Evolutionary conservation across 2,113 vertebrate species (phyloP).

Genomic region (Montifringilla adamsi): DNA sequence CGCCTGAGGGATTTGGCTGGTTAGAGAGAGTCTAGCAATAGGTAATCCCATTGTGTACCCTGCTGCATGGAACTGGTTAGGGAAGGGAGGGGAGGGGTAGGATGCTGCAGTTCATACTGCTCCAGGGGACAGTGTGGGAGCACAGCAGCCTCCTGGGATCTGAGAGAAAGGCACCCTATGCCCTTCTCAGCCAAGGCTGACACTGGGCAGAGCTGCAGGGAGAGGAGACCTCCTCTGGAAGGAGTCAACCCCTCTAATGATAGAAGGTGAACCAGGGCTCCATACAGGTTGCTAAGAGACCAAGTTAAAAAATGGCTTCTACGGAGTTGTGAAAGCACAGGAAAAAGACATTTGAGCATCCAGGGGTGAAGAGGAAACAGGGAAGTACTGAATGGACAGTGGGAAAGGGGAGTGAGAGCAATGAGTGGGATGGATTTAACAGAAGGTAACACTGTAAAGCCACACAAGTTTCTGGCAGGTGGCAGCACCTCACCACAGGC

Average conservation of each 20-base stretch:
- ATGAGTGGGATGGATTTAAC: not conserved
- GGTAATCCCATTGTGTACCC: not conserved
- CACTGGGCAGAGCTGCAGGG: not conserved
- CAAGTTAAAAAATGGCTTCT: not conserved
- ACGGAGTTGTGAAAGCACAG: not conserved
- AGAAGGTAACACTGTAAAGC: not conserved
- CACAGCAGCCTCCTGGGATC: not conserved
- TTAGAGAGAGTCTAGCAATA: not conserved
- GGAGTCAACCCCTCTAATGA: not conserved
- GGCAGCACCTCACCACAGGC: not conserved
- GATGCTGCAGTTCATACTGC: not conserved
- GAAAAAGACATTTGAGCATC: not conserved
- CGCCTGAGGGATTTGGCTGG: not conserved
- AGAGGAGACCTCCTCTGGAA: not conserved
- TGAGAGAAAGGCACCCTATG: not conserved
- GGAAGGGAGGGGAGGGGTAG: not conserved
- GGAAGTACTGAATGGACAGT: not conserved
- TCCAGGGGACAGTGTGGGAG: not conserved
- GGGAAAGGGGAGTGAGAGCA: not conserved
- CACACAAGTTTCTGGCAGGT: not conserved
- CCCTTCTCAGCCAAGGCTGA: not conserved
- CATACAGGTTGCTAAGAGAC: not conserved
- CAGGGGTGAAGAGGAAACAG: not conserved
- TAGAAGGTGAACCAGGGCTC: not conserved
- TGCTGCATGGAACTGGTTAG: not conserved